Evolutionary conservation across 2,797 vertebrate genomes (phyloP), one percentile per base, ranked within the genome.

Genomic region (Chaunax sp.): DNA sequence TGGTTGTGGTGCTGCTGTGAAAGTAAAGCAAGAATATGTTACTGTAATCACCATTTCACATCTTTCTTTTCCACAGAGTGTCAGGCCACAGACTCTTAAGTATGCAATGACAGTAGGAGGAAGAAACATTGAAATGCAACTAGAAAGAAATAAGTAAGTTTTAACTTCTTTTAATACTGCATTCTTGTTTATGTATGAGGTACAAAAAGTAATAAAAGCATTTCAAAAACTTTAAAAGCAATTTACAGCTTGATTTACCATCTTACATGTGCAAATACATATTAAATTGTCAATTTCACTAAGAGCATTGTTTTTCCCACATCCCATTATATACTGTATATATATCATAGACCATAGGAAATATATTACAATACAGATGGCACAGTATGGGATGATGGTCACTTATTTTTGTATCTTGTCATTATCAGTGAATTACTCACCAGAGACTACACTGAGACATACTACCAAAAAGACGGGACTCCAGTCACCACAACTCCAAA

Each of bases 61-160:
- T 53, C 12, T 40, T 26, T 57, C 1, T 3, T 25, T 3, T 15
- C 30, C 2, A 6, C 69, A 92, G 90, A 5, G 75, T 37, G 55
- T 55, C 44, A 84, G 93, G 56, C 92, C 93, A 18, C 67, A 87
- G 11, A 71, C 22, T 0, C 9, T 93, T 1, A 90, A 79, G 20
- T 95, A 94, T 14, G 87, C 81, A 4, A 84, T 95, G 89, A 91
- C 60, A 0, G 81, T 95, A 14, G 83, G 66, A 37, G 91, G 93
- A 20, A 83, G 56, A 71, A 70, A 91, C 26, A 81, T 94, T 18
- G 86, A 92, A 75, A 81, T 95, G 85, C 83, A 92, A 2, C 90
- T 95, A 0, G 69, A 92, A 72, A 92, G 68, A 81, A 94, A 92
- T 26, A 69, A 79, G 94, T 94, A 79, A 66, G 91, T 75, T 18